These are phyloP conservation scores for Chelonia mydas DNA, from an alignment of 2,797 vertebrate species.

Conservation along the genomic window DNA sequence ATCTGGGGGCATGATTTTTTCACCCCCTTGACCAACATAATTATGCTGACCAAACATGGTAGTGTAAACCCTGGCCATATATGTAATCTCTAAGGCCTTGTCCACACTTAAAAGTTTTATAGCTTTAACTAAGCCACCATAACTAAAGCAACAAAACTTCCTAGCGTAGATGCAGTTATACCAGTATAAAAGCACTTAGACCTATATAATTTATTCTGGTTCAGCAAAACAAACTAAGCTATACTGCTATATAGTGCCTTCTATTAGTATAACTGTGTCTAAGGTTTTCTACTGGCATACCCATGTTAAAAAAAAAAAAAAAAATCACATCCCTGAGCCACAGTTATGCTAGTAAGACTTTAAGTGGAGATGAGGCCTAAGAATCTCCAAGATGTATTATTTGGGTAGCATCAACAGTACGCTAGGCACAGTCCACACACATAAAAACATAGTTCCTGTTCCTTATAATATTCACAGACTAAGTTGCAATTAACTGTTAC, in stretches of 20 bases:
- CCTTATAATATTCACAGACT: background rate
- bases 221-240: background rate
- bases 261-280: background rate
- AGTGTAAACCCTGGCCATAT: background rate
- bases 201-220: background rate
- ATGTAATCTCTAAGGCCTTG: background rate
- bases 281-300: no score
- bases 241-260: background rate
- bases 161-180: background rate
- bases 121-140: background rate
- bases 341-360: background rate
- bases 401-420: background rate
- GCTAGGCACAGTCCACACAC: background rate
- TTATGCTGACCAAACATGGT: no score
- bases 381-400: background rate
- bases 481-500: background rate
- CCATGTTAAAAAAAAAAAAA: no score
- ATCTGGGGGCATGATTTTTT: no score
- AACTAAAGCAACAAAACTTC: background rate
- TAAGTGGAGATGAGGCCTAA: background rate
- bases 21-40: no score
- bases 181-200: background rate
- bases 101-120: background rate
- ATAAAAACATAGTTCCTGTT: background rate
- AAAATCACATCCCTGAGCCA: background rate